phyloP scores from a whole-genome alignment of 2,113 vertebrate genomes.

The Ornithorhynchus anatinus region DNA sequence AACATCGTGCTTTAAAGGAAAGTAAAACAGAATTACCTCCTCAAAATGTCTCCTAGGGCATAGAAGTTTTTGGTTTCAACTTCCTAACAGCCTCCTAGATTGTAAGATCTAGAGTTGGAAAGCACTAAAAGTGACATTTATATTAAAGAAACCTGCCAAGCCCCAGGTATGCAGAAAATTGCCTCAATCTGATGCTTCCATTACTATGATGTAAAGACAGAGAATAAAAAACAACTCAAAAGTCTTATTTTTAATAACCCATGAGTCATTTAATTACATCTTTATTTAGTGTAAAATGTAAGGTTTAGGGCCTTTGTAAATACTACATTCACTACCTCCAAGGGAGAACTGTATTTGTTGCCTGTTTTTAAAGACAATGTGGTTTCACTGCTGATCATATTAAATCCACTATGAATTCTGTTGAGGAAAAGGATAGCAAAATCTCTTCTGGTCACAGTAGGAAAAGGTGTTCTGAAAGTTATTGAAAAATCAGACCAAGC shows the following conservation, averaged over 20 bases:
- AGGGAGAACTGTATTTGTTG: background rate
- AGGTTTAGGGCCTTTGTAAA: background rate
- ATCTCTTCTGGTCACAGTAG: background rate
- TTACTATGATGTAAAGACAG: background rate
- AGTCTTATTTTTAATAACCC: background rate
- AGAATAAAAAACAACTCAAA: background rate
- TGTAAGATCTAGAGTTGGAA: slow-evolving; percentile 11
- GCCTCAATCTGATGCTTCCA: background rate
- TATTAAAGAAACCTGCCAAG: slow-evolving; percentile 24
- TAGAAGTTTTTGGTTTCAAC: slow-evolving; percentile 8
- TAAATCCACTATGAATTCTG: background rate
- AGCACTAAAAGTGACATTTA: slow-evolving; percentile 17
- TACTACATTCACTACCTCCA: background rate
- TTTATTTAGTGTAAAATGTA: background rate
- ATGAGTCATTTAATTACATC: background rate
- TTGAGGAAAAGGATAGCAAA: background rate
- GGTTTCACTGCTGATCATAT: background rate
- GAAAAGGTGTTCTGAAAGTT: background rate
- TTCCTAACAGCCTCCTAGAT: slow-evolving; percentile 14
- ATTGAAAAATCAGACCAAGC: background rate
- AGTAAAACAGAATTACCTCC: slow-evolving; percentile 18
- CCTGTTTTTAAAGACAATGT: background rate
- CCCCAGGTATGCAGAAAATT: background rate
- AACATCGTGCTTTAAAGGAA: slow-evolving; percentile 23
- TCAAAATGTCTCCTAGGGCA: slow-evolving; percentile 12